Evolutionary conservation across 2,888 invertebrate genomes (phyloP).

Genomic region (Julus scandinavius): DNA sequence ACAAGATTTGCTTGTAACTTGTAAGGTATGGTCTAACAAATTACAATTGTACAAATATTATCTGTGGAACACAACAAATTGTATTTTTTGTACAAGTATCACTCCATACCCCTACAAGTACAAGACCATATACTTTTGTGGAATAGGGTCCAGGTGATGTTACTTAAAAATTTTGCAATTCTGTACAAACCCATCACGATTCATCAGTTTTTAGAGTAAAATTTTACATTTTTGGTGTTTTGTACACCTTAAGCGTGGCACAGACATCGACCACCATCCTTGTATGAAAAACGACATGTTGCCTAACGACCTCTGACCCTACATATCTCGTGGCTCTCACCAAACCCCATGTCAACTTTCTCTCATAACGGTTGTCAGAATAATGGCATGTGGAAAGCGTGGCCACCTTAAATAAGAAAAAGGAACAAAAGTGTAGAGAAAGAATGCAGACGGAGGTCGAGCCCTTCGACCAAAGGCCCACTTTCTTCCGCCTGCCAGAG

Average conservation of each 20-base stretch:
- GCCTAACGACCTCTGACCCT: neutral
- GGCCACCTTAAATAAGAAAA: neutral
- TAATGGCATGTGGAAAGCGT: neutral
- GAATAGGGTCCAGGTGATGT: too few relatives aligned
- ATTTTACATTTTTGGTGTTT: too few relatives aligned
- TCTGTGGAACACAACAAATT: too few relatives aligned
- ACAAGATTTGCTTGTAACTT: too few relatives aligned
- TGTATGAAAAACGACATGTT: neutral
- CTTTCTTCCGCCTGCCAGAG: constrained; percentile 14
- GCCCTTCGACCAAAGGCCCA: constrained; percentile 21
- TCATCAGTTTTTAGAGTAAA: too few relatives aligned
- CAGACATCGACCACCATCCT: neutral
- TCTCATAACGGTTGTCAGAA: neutral
- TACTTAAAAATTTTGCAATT: too few relatives aligned
- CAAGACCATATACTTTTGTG: too few relatives aligned
- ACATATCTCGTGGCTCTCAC: neutral
- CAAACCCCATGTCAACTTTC: neutral
- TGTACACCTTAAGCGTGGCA: neutral
- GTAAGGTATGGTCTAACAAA: too few relatives aligned
- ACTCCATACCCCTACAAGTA: too few relatives aligned
- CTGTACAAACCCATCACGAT: too few relatives aligned
- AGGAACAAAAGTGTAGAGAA: neutral
- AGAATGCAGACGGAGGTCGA: neutral
- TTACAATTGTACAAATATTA: too few relatives aligned
- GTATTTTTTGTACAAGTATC: too few relatives aligned